phyloP scores from a whole-genome alignment of 2,113 vertebrate species.

The Cinclus mexicanus region DNA sequence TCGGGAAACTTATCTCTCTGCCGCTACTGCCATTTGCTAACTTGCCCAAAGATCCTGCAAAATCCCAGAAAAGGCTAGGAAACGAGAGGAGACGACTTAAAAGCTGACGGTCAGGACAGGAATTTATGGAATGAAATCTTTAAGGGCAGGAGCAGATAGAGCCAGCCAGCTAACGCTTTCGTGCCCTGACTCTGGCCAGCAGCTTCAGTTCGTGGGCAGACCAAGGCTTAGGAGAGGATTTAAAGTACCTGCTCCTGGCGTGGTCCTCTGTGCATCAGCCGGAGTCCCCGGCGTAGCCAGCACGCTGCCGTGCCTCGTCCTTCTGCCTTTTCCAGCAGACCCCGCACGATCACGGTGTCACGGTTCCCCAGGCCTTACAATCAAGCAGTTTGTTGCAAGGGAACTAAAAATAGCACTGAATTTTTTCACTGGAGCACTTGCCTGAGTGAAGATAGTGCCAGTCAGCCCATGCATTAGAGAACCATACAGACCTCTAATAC shows the following conservation, averaged over 20 bases:
- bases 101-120: conserved; percentile 56
- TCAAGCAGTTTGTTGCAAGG: conserved; percentile 52
- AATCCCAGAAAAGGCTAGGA: conserved; percentile 21
- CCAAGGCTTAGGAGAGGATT: not conserved
- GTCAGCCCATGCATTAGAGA: not conserved
- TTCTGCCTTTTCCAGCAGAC: not conserved
- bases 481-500: not conserved
- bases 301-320: not conserved
- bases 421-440: conserved; percentile 60
- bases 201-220: not conserved
- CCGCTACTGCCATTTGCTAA: not conserved
- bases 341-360: not conserved
- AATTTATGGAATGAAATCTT: conserved; percentile 67
- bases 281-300: not conserved
- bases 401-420: conserved; percentile 71
- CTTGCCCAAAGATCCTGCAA: not conserved
- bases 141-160: conserved; percentile 51
- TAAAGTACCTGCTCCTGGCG: conserved; percentile 1
- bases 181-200: not conserved
- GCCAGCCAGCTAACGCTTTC: conserved; percentile 42
- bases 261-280: not conserved
- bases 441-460: conserved; percentile 33
- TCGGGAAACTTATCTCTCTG: not conserved
- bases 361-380: conserved; percentile 18
- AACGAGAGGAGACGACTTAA: not conserved